A percentile compares a stretch with the other conserved stretches of the same genome.
Conservation (phyloP, 2,797 vertebrate species). For the Pseudomugil gertrudae region DNA sequence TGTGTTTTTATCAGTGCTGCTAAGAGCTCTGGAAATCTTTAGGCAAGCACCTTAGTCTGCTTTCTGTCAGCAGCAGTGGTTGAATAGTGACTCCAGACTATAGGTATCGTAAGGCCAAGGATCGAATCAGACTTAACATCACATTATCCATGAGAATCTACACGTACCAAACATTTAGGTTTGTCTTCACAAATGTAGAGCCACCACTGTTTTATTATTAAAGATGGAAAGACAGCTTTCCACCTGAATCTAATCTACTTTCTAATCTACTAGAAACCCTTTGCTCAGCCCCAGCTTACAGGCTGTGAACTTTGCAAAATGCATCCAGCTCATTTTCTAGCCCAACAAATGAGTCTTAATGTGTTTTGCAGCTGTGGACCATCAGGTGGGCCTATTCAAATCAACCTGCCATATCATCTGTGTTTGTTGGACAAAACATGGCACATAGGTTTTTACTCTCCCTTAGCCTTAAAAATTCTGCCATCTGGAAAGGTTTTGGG, state of each 20-base stretch:
- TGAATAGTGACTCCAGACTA: slow-evolving; percentile 75
- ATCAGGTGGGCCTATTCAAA: slow-evolving; percentile 85
- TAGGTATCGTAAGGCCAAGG: slow-evolving; percentile 64
- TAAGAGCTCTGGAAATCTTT: slow-evolving; percentile 79
- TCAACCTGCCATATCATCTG: slow-evolving; percentile 86
- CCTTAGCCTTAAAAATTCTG: slow-evolving; percentile 60
- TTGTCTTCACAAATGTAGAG: slow-evolving; percentile 29
- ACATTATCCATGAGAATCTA: slow-evolving; percentile 59
- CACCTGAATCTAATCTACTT: background rate
- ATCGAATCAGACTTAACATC: slow-evolving; percentile 68
- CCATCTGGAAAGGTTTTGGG: slow-evolving; percentile 54
- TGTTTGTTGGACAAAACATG: slow-evolving; percentile 99
- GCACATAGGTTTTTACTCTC: slow-evolving; percentile 88
- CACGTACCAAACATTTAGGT: slow-evolving; percentile 44
- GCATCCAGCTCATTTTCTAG: slow-evolving; percentile 85
- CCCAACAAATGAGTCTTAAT: slow-evolving; percentile 85
- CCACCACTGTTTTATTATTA: slow-evolving; percentile 19
- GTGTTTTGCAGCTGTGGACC: slow-evolving; percentile 85
- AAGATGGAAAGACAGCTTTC: slow-evolving; percentile 17
- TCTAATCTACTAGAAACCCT: no score
- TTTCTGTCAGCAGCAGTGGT: slow-evolving; percentile 73
- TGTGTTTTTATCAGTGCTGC: slow-evolving; percentile 55
- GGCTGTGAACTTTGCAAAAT: slow-evolving; percentile 82
- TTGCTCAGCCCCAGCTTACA: slow-evolving; percentile 21
- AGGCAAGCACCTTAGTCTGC: slow-evolving; percentile 60